Evolutionary conservation across 2,888 invertebrate genomes (phyloP), one percentile per base, ranked within the genome.

Genomic region (Coenonympha glycerion): DNA sequence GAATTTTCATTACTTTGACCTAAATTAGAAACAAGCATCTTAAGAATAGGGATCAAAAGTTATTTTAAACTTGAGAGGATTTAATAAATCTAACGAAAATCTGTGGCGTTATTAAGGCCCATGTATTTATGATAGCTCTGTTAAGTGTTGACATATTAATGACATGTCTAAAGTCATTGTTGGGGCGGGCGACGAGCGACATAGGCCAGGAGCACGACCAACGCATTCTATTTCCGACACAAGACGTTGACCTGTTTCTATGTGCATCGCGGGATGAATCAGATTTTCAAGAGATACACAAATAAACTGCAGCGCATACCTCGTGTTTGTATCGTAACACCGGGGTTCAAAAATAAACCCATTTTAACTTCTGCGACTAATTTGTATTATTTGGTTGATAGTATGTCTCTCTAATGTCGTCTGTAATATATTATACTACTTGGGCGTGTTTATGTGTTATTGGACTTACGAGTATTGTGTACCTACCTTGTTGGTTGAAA

Each of bases 101-200:
- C 18, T 41, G 28, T n/a, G 4, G 19, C 19, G 4, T 18, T 41
- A 28, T 21, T 31, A 22, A 22, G 24, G 11, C 19, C 9, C 42
- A 44, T 21, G 45, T 39, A 53, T 72, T 77, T 78, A n/a, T 69
- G 79, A 85, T 81, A 77, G 77, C 71, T n/a, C n/a, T n/a, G n/a
- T n/a, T n/a, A n/a, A n/a, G n/a, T 67, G 80, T 75, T 82, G 84
- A 85, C 80, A 79, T 72, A 73, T 83, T 79, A 79, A 85, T 72
- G 82, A 79, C 69, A 77, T 74, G 75, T 76, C 71, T 68, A 71
- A 75, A 74, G 68, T 70, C 73, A 77, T 79, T 70, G 75, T 73
- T 76, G 71, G 79, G 71, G 74, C 70, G 63, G 62, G 65, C 71
- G 84, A 71, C 68, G 83, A 85, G 65, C 79, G 80, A 83, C 76